Evolutionary conservation across 2,113 vertebrate genomes (phyloP), one percentile per base, ranked within the genome.

Genomic region (Vanacampus margaritifer): DNA sequence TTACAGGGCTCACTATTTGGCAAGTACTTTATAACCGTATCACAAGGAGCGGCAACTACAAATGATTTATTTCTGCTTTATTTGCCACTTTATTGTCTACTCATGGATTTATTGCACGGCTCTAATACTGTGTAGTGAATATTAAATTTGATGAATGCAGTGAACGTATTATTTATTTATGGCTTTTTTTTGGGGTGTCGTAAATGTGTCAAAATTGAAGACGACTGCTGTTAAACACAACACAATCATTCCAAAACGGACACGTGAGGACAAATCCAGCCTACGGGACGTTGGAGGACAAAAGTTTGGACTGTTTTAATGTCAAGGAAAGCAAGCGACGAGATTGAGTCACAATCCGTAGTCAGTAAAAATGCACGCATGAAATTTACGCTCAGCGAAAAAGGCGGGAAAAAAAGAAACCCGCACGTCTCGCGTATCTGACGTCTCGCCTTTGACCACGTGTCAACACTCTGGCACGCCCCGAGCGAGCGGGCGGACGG

Each of bases 381-480:
- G 14, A 2, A 45, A 12, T 5, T 16, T 4, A 56, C 62, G 63
- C 39, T n/a, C 19, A 54, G 32, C n/a, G 37, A 56, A 59, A 32
- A 10, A 39, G 54, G 6, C 3, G 3, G 1, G 3, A 16, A 36
- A 8, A 41, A 32, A 16, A 21, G 0, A 69, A 60, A 3, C 43
- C 17, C 46, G 64, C 39, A 63, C 61, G 59, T 80, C 74, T 74
- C 46, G 35, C 63, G 78, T 76, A 68, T 79, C 73, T 79, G 14
- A 46, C 17, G 16, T 43, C 41, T 26, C 5, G 53, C 53, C 6
- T 26, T 14, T 32, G 54, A 56, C 26, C 54, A 56, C 13, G 54
- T 28, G 54, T 57, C 78, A 76, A 85, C 78, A 58, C 78, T 76
- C 81, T 78, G 70, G 79, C 59, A 26, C 64, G 39, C n/a, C n/a